Evolutionary conservation across 2,888 invertebrate genomes (phyloP).

Genomic region (Philereme transversata): DNA sequence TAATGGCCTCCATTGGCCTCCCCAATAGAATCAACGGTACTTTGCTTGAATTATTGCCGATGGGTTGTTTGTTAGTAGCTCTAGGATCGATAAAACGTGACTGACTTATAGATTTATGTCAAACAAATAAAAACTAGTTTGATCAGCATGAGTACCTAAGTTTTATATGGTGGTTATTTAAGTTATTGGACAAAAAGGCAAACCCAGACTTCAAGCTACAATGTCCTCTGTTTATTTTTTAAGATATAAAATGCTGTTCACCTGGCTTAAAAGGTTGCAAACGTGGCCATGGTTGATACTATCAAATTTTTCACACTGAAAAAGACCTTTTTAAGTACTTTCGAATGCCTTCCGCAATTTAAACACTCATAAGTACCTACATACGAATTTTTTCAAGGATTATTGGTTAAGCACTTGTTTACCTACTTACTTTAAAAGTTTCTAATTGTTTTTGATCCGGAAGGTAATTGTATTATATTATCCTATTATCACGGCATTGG

Average conservation of each 20-base stretch:
- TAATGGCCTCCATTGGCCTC: conserved; percentile 59
- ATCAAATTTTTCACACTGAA: conserved; percentile 5
- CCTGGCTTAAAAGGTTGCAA: neutral
- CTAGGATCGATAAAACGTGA: conserved; percentile 32
- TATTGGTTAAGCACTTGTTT: neutral
- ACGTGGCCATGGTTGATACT: conserved; percentile 6
- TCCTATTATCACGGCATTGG: too few species aligned
- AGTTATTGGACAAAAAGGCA: neutral
- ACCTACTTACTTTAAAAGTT: neutral
- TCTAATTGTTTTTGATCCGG: neutral
- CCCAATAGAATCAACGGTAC: conserved; percentile 57
- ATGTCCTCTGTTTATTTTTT: neutral
- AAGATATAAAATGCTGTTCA: neutral
- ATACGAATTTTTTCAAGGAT: conserved; percentile 17
- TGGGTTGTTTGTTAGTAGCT: conserved; percentile 42
- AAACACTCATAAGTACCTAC: conserved; percentile 4
- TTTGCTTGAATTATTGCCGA: conserved; percentile 53
- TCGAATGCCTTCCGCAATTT: conserved; percentile 20
- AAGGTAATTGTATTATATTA: neutral
- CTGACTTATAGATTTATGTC: conserved; percentile 28
- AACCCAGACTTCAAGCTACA: neutral
- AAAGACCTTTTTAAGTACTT: conserved; percentile 16
- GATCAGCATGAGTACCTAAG: neutral
- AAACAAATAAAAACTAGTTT: conserved; percentile 13
- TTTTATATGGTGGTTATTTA: neutral